A percentile compares a stretch with the other conserved stretches of the same genome.
phyloP scores from a whole-genome alignment of 2,888 invertebrate species.

The Eledone cirrhosa region DNA sequence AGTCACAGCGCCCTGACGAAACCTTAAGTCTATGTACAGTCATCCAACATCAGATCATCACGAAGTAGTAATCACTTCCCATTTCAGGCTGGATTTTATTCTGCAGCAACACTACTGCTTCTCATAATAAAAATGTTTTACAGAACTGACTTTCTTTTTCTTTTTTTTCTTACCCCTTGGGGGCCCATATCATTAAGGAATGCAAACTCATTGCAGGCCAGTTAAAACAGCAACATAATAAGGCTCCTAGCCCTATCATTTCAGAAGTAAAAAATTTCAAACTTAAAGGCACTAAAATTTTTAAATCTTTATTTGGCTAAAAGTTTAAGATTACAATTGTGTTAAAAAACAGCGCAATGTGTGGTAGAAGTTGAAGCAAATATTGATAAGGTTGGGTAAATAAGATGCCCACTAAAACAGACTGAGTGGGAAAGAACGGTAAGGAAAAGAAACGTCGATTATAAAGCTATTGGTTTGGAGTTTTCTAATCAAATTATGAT shows the following conservation, averaged over 20 bases:
- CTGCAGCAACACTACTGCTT: not conserved
- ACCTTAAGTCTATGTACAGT: constrained; percentile 26
- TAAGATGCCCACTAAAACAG: no score
- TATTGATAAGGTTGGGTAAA: no score
- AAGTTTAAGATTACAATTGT: no score
- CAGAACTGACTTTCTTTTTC: not conserved
- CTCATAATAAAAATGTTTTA: not conserved
- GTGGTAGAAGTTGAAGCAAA: no score
- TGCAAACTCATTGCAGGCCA: not conserved
- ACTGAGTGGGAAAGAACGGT: no score
- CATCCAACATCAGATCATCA: constrained; percentile 25
- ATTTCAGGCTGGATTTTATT: not conserved
- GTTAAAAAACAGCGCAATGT: no score
- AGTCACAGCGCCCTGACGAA: constrained; percentile 4
- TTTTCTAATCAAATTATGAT: no score
- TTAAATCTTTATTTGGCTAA: no score
- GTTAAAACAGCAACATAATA: not conserved
- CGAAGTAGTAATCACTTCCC: constrained; percentile 28
- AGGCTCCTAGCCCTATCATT: not conserved
- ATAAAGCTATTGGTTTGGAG: no score
- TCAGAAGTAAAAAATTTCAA: not conserved
- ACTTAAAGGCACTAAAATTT: no score
- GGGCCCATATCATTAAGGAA: not conserved
- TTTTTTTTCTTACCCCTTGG: not conserved
- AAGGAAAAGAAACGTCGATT: no score